Evolutionary conservation across 2,113 vertebrate species (phyloP), one percentile per base, ranked within the genome.

Genomic region (Tautogolabrus adspersus): DNA sequence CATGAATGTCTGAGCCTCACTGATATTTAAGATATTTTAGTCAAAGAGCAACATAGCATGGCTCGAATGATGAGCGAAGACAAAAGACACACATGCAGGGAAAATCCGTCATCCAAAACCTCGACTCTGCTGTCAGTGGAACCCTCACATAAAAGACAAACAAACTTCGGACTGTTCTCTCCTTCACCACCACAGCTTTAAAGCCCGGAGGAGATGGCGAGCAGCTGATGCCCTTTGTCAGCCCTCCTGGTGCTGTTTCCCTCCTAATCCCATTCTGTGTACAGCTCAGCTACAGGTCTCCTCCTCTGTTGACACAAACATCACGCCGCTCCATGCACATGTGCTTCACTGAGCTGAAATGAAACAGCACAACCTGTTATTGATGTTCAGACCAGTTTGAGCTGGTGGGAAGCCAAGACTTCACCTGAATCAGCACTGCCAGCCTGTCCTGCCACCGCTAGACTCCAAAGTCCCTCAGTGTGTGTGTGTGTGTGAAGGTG

Each of bases 241-340:
- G 55, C 18, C 42, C 23, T 26, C 21, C 47, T 42, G 46, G 16
- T 11, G 18, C 1, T 9, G 63, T 18, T 1, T 30, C 13, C 58
- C 40, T 55, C 47, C 58, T 77, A 40, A 70, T 51, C 66, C 37
- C 62, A 2, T 40, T 44, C 38, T 23, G 40, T n/a, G 3, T 23
- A 49, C 71, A 42, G 7, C 38, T n/a, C 6, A 59, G 55, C 62
- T 37, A 62, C 65, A 77, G 47, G 63, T 61, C 38, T 8, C 57
- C 8, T 8, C 21, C 40, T n/a, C 62, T 13, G 15, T 13, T 12
- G 47, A 56, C 60, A 66, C 15, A 51, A 22, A 46, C 77, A 46
- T 6, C 10, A 10, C 7, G 34, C n/a, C 15, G 12, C 47, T 16
- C 34, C 13, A 0, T 2, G 54, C 49, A 44, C 51, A 19, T 26